phyloP scores from a whole-genome alignment of 2,888 invertebrate species.

The Drosophila mimetica region DNA sequence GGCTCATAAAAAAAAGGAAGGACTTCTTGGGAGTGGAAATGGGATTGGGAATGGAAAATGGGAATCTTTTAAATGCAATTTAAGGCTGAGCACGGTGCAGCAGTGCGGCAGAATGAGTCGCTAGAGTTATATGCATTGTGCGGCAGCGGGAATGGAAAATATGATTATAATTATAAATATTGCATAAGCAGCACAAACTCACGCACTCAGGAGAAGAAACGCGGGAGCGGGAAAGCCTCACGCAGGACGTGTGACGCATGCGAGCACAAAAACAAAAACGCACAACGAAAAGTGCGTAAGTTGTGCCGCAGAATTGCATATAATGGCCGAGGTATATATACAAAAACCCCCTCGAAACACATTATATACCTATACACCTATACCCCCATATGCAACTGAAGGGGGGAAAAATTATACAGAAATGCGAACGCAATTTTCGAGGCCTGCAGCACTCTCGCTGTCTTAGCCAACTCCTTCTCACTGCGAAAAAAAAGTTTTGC shows the following conservation, averaged over 20 bases:
- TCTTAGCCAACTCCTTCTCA: constrained; percentile 62
- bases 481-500: constrained; percentile 62
- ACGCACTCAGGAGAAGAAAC: constrained; percentile 21
- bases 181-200: constrained; percentile 50
- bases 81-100: constrained; percentile 41
- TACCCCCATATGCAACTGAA: constrained; percentile 9
- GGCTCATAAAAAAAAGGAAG: constrained; percentile 17
- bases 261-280: constrained; percentile 59
- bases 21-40: constrained; percentile 8
- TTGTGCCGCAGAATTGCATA: constrained; percentile 57
- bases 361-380: constrained; percentile 8
- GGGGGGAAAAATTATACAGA: constrained; percentile 56
- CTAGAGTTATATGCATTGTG: constrained; percentile 40
- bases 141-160: constrained; percentile 37
- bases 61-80: constrained; percentile 50
- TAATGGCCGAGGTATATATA: constrained; percentile 43
- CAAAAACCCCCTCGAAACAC: neutral
- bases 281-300: constrained; percentile 68
- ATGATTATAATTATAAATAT: constrained; percentile 64
- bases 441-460: constrained; percentile 53
- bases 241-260: constrained; percentile 57
- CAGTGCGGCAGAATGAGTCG: constrained; percentile 45
- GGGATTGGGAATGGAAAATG: neutral
- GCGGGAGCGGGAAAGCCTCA: constrained; percentile 20
- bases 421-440: constrained; percentile 67